Conservation (phyloP, 1,140 invertebrate genomes). For the Telenomus remus region DNA sequence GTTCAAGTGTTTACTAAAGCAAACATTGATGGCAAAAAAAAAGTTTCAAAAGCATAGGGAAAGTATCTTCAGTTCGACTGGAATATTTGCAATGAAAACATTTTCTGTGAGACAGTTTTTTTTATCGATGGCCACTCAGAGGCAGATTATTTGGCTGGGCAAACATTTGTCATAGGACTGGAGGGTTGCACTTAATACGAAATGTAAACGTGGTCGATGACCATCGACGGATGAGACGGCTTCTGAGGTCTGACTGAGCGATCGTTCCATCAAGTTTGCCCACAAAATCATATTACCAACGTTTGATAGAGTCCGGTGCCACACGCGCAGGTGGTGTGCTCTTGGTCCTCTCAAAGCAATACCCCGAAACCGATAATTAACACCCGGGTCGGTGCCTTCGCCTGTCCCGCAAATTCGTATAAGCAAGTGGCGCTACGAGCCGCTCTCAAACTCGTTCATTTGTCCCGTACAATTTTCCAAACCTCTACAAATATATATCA, state of each 20-base stretch:
- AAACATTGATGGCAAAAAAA: background rate
- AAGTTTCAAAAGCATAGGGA: no score
- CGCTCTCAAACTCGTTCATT: background rate
- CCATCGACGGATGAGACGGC: conserved; percentile 60
- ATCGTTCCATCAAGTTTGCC: conserved; percentile 65
- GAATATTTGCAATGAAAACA: no score
- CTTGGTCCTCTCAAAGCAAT: conserved; percentile 29
- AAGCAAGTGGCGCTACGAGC: conserved; percentile 3
- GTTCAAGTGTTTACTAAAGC: background rate
- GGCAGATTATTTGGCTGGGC: conserved; percentile 1
- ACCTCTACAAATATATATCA: background rate
- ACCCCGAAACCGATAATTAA: conserved; percentile 34
- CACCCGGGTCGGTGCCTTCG: conserved; percentile 16
- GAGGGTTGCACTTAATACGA: conserved; percentile 4
- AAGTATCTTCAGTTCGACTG: no score
- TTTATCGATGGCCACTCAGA: background rate
- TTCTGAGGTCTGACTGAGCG: conserved; percentile 63
- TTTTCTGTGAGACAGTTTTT: background rate
- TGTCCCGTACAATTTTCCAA: background rate
- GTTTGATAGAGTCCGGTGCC: conserved; percentile 36
- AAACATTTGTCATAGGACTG: conserved; percentile 21
- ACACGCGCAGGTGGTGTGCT: conserved; percentile 32
- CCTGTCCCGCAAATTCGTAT: conserved; percentile 14
- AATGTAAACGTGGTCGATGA: conserved; percentile 57
- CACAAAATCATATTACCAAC: conserved; percentile 38